A percentile compares a stretch with the other conserved stretches of the same genome.
Conservation (phyloP, 2,888 invertebrate species). For the Koerneria pararmatus region DNA sequence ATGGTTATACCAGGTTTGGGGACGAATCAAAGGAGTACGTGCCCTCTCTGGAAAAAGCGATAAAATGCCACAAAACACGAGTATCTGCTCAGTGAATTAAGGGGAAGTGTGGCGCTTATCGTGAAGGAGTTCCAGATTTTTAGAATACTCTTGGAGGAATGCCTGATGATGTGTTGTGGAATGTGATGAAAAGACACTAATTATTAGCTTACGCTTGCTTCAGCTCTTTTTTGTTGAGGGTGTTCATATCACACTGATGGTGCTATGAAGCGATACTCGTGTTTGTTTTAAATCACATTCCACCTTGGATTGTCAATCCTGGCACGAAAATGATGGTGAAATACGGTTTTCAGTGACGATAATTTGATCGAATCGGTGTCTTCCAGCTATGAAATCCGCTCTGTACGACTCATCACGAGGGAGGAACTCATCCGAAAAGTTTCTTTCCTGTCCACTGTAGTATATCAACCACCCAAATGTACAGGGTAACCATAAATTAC, state of each 20-base stretch:
- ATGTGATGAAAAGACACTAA: constrained; percentile 30
- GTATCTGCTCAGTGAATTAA: no score
- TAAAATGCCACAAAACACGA: no score
- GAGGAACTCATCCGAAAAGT: constrained; percentile 45
- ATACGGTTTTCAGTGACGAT: constrained; percentile 24
- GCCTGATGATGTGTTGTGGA: constrained; percentile 33
- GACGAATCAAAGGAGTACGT: no score
- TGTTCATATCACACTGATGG: constrained; percentile 30
- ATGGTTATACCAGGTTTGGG: no score
- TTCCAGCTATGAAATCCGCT: constrained; percentile 31
- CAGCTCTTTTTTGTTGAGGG: constrained; percentile 37
- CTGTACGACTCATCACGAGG: constrained; percentile 42
- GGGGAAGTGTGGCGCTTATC: no score
- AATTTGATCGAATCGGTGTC: constrained; percentile 28
- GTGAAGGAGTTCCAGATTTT: no score
- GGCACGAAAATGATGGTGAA: not conserved
- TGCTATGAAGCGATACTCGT: constrained; percentile 24
- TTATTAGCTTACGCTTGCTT: no score
- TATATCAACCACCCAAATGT: no score
- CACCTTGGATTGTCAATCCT: not conserved
- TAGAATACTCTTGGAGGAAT: no score
- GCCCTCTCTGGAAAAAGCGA: no score
- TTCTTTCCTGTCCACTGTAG: not conserved
- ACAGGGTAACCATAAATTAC: no score
- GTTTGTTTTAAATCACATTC: constrained; percentile 25